Evolutionary conservation across 1,140 invertebrate genomes (phyloP).

Genomic region (Vanessa tameamea): DNA sequence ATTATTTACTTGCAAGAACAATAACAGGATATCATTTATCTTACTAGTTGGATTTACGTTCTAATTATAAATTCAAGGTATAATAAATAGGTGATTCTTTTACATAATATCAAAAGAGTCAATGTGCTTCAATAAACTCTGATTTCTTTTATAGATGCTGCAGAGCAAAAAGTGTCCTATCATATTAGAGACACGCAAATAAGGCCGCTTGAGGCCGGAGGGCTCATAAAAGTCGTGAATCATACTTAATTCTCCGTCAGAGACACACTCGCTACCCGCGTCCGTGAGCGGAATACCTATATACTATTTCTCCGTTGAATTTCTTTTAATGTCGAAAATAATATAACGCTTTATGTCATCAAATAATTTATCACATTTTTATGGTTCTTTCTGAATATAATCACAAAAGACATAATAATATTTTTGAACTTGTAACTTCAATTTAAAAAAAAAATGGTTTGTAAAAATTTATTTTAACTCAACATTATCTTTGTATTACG

Average conservation of each 20-base stretch:
- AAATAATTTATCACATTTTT: conserved; percentile 24
- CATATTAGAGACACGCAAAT: conserved; percentile 47
- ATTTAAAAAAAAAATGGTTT: too few relatives aligned
- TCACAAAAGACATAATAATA: background rate
- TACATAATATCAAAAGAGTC: conserved; percentile 5
- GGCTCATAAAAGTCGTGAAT: conserved; percentile 63
- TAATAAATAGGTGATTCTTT: background rate
- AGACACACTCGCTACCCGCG: conserved; percentile 51
- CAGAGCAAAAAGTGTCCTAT: conserved; percentile 33
- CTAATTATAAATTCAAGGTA: too few relatives aligned
- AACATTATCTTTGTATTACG: too few relatives aligned
- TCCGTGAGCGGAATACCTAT: conserved; percentile 59
- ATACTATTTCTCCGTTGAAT: conserved; percentile 38
- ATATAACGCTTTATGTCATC: conserved; percentile 31
- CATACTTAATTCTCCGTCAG: conserved; percentile 63
- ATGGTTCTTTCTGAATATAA: background rate
- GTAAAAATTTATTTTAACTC: too few relatives aligned
- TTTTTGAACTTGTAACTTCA: too few relatives aligned
- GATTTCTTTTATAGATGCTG: conserved; percentile 12
- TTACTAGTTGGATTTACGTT: too few relatives aligned
- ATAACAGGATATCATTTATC: too few relatives aligned
- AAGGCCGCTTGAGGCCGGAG: conserved; percentile 39
- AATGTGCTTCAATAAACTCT: conserved; percentile 2
- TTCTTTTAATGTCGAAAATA: conserved; percentile 31
- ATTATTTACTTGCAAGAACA: too few relatives aligned